Evolutionary conservation across 1,140 invertebrate species (phyloP).

Genomic region (Drosophila baimaii): DNA sequence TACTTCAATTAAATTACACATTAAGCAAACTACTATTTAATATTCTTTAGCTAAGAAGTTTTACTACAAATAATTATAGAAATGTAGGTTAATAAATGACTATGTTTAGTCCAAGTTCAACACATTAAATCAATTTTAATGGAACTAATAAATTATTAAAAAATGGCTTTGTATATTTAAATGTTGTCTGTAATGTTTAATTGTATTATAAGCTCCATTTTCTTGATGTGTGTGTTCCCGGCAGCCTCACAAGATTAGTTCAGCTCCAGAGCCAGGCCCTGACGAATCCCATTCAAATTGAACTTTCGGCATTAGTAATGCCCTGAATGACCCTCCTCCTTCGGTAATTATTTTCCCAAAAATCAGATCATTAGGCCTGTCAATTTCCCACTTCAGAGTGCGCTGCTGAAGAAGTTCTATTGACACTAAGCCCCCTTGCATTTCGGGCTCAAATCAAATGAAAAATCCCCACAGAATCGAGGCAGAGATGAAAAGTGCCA

Average conservation of each 20-base stretch:
- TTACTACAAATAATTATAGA: too few relatives aligned
- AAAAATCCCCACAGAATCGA: slow-evolving; percentile 9
- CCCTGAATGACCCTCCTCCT: background rate
- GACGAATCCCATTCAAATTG: slow-evolving; percentile 51
- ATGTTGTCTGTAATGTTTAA: background rate
- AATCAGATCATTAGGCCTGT: slow-evolving; percentile 71
- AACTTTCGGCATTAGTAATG: slow-evolving; percentile 24
- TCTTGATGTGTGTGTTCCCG: background rate
- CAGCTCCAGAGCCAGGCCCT: slow-evolving; percentile 20
- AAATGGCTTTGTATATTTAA: background rate
- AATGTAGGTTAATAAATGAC: too few relatives aligned
- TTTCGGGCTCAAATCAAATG: slow-evolving; percentile 2
- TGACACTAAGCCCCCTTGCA: slow-evolving; percentile 62
- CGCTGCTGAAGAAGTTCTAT: slow-evolving; percentile 81
- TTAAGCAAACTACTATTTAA: background rate
- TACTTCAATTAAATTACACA: too few relatives aligned
- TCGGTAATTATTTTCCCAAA: slow-evolving; percentile 9
- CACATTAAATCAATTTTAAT: background rate
- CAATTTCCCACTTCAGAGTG: slow-evolving; percentile 72
- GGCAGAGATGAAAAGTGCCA: slow-evolving; percentile 61
- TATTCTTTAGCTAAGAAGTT: background rate
- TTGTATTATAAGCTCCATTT: background rate
- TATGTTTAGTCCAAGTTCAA: too few relatives aligned
- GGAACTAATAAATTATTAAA: background rate
- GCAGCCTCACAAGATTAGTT: slow-evolving; percentile 1